Evolutionary conservation across 92 coral and sea anemone genomes (phyloP).

Genomic region (Actinernus sp.): DNA sequence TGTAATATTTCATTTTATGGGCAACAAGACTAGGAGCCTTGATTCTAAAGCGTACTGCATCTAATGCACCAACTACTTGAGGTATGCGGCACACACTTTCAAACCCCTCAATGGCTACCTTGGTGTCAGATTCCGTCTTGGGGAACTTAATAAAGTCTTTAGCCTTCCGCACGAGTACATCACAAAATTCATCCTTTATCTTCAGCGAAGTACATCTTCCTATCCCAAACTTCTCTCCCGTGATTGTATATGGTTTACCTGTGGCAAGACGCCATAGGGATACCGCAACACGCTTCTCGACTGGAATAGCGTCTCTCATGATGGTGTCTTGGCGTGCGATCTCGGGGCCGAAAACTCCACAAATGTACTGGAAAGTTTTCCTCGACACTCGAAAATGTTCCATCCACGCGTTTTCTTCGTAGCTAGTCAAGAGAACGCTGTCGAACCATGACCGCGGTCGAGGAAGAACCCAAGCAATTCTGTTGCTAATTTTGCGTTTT

Average conservation of each 20-base stretch:
- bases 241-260: conserved; percentile 41
- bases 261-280: conserved; percentile 50
- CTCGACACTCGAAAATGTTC: conserved; percentile 50
- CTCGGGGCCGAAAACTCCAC: conserved; percentile 45
- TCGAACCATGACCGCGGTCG: conserved; percentile 61
- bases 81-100: conserved; percentile 34
- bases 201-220: conserved; percentile 49
- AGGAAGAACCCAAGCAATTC: conserved; percentile 48
- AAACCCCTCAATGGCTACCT: conserved; percentile 30
- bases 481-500: background rate
- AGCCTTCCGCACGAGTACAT: conserved; percentile 43
- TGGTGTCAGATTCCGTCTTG: conserved; percentile 22
- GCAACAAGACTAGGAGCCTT: conserved; percentile 20
- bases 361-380: conserved; percentile 43
- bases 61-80: conserved; percentile 63
- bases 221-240: conserved; percentile 45
- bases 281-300: conserved; percentile 59
- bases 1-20: conserved; percentile 27
- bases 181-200: conserved; percentile 62
- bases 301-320: conserved; percentile 37
- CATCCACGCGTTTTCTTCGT: conserved; percentile 40
- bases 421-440: conserved; percentile 12
- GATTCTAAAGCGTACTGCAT: conserved; percentile 38
- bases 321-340: conserved; percentile 44
- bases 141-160: conserved; percentile 54